Evolutionary conservation across 2,113 vertebrate species (phyloP), one percentile per base, ranked within the genome.

Genomic region (Aythya baeri): DNA sequence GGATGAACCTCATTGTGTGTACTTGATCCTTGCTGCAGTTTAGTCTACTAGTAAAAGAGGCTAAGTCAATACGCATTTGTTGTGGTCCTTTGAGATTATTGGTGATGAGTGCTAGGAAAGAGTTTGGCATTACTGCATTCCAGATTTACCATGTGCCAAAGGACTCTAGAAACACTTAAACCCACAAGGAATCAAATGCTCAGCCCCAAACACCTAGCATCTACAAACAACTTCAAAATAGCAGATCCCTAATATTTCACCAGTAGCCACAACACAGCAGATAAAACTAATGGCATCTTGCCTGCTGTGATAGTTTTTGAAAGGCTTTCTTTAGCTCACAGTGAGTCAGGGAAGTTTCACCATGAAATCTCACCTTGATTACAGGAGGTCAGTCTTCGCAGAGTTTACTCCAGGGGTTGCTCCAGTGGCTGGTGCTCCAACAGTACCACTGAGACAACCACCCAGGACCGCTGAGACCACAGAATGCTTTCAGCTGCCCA

Each of bases 331-430:
- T 89, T 55, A 52, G 36, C 59, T 70, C 50, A 62, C 26, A 49
- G 20, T 34, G 58, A 91, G 50, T 85, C 46, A 86, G 52, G n/a
- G 13, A 94, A 96, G 83, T 59, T 91, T 86, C 80, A 75, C 70
- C 36, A 68, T 6, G 32, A 57, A 68, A 90, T 36, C 52, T 82
- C 62, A 73, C 17, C 31, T 61, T 58, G 38, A 85, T 46, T 76
- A 34, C 49, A 76, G 21, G 9, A 75, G 76, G 58, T 57, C 49
- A 62, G 0, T 41, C 21, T 94, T 43, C 29, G 34, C 4, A 77
- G 46, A 82, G 21, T 21, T n/a, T 88, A 49, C 17, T 38, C 13
- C 41, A 25, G n/a, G 58, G 36, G 41, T 75, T 68, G 27, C 7
- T 41, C 17, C 22, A 31, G 32, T 14, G 22, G 54, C 58, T 91